Evolutionary conservation across 2,888 invertebrate genomes (phyloP).

Genomic region (Drosophila tripunctata): DNA sequence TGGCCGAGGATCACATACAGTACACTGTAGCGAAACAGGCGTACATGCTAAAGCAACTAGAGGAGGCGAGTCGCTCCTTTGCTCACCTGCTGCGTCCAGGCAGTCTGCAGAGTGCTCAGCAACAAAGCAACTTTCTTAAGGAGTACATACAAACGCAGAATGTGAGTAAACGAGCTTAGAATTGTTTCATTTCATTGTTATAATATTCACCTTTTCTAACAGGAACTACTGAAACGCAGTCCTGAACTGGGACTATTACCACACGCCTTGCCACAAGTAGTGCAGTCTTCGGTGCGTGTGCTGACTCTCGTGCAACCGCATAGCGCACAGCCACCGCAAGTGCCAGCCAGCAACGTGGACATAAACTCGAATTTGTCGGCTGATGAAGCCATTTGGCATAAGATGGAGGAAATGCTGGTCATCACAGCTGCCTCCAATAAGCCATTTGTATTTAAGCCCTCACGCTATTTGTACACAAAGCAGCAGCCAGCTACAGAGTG

Average conservation of each 20-base stretch:
- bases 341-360: constrained; percentile 82
- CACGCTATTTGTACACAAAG: constrained; percentile 89
- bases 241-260: constrained; percentile 85
- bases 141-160: constrained; percentile 94
- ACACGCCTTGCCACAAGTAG: constrained; percentile 91
- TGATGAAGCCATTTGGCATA: constrained; percentile 87
- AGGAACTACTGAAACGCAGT: constrained; percentile 82
- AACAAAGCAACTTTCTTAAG: constrained; percentile 92
- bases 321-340: constrained; percentile 70
- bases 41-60: constrained; percentile 89
- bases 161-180: constrained; percentile 87
- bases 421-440: constrained; percentile 89
- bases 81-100: constrained; percentile 90
- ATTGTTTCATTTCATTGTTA: neutral
- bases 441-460: constrained; percentile 91
- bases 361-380: constrained; percentile 82
- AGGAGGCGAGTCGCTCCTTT: constrained; percentile 90
- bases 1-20: constrained; percentile 98
- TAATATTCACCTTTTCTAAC: neutral
- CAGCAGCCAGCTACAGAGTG: constrained; percentile 87
- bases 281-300: constrained; percentile 89
- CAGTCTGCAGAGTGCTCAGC: constrained; percentile 89
- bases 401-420: constrained; percentile 91
- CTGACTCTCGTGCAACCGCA: constrained; percentile 84
- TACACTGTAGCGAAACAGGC: constrained; percentile 97